Percentiles rank a stretch among this genome's conserved stretches.
Conservation (phyloP, 2,888 invertebrate species). For the Tridacna gigas region DNA sequence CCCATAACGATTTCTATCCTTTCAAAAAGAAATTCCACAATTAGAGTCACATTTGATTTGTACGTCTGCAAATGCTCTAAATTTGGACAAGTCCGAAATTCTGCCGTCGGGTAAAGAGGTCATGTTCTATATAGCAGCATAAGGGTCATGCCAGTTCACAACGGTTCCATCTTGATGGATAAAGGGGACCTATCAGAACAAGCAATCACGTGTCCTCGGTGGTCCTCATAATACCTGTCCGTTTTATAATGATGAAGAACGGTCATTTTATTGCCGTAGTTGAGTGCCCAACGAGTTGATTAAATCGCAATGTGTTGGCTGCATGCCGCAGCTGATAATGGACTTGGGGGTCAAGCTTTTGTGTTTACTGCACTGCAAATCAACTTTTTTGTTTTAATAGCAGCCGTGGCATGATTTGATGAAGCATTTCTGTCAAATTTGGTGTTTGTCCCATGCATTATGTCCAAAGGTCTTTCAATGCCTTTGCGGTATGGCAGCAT, state of each 20-base stretch:
- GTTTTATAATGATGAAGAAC: slow-evolving; percentile 52
- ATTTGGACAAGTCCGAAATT: too few relatives aligned
- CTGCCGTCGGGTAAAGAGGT: too few relatives aligned
- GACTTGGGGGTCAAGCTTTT: slow-evolving; percentile 6
- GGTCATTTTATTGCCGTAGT: slow-evolving; percentile 12
- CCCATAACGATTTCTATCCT: too few relatives aligned
- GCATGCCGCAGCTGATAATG: slow-evolving; percentile 5
- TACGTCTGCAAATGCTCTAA: too few relatives aligned
- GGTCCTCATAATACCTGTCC: slow-evolving; percentile 40
- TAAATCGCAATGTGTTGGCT: background rate
- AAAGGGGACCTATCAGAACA: background rate
- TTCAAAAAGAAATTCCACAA: too few relatives aligned
- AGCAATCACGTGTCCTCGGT: background rate
- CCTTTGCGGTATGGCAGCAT: too few relatives aligned
- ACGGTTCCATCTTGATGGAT: background rate
- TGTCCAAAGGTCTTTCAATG: too few relatives aligned
- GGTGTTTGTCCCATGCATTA: too few relatives aligned
- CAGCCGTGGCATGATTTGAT: background rate
- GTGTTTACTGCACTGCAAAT: slow-evolving; percentile 10
- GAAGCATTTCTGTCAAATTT: too few relatives aligned
- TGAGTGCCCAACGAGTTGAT: slow-evolving; percentile 19
- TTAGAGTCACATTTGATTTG: too few relatives aligned
- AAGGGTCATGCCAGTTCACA: too few relatives aligned
- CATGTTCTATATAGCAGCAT: too few relatives aligned
- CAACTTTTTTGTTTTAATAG: background rate